These are phyloP conservation scores for Nomada goodeniana DNA, from an alignment of 2,888 invertebrate genomes.

Conservation along the genomic window DNA sequence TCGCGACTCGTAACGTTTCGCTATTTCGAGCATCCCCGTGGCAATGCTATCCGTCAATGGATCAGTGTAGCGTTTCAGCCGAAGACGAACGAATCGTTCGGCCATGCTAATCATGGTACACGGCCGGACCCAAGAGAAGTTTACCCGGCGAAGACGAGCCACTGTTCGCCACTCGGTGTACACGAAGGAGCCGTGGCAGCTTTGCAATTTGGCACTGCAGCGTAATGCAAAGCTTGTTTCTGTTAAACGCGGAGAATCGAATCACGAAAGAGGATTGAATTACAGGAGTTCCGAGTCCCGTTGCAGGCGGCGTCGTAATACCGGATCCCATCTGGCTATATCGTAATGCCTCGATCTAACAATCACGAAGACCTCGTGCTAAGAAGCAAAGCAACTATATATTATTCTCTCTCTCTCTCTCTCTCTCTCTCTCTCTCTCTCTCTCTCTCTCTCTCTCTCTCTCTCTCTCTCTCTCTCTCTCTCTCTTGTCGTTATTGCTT, in stretches of 20 bases:
- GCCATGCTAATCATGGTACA: conserved; percentile 20
- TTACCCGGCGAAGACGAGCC: conserved; percentile 7
- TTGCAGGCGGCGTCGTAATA: conserved; percentile 41
- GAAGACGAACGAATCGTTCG: conserved; percentile 10
- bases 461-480: not conserved
- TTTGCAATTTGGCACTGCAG: conserved; percentile 55
- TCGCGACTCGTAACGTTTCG: not conserved
- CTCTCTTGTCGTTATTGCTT: conserved; percentile 39
- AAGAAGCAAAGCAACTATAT: conserved; percentile 36
- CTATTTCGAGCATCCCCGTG: not conserved
- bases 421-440: no score
- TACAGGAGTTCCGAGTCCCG: conserved; percentile 43
- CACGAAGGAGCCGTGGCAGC: conserved; percentile 51
- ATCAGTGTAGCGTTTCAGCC: not conserved
- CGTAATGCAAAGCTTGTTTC: conserved; percentile 57
- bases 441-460: not conserved
- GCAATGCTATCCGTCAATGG: not conserved
- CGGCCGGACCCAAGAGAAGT: conserved; percentile 15
- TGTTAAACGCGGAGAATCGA: conserved; percentile 53
- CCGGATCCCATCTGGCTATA: conserved; percentile 37
- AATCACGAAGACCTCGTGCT: conserved; percentile 44
- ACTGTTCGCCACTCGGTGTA: conserved; percentile 22
- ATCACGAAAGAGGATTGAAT: conserved; percentile 64
- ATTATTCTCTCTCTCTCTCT: not conserved
- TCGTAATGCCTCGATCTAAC: conserved; percentile 54